Evolutionary conservation across 2,797 vertebrate genomes (phyloP).

Genomic region (Lerista edwardsae): DNA sequence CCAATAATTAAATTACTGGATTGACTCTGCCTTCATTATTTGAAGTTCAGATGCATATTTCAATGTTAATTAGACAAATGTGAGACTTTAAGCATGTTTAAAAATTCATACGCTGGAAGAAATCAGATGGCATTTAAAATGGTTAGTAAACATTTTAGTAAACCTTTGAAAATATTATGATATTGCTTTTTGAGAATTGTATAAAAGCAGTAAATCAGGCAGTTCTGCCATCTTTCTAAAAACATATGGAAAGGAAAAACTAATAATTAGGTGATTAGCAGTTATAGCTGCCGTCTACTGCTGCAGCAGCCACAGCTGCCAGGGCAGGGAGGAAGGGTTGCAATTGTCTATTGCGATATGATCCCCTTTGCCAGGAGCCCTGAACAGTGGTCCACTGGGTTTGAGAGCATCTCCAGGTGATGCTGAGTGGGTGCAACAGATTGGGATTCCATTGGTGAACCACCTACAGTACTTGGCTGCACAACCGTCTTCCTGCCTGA

Average conservation of each 20-base stretch:
- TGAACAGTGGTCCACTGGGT: no score
- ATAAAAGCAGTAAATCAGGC: neutral
- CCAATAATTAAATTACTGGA: neutral
- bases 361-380: no score
- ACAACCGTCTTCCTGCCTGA: no score
- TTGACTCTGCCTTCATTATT: slow-evolving; percentile 30
- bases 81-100: neutral
- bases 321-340: no score
- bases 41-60: slow-evolving; percentile 7
- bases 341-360: no score
- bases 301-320: no score
- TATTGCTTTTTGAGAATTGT: neutral
- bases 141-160: slow-evolving; percentile 24
- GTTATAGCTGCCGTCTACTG: neutral
- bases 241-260: neutral
- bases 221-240: slow-evolving; percentile 10
- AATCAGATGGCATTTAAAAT: slow-evolving; percentile 23
- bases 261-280: neutral
- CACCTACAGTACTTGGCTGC: no score
- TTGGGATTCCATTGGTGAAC: no score
- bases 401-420: no score
- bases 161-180: slow-evolving; percentile 7
- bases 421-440: no score
- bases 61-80: neutral
- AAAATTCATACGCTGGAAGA: slow-evolving; percentile 15